These are phyloP conservation scores for Hyalella azteca DNA, from an alignment of 2,888 invertebrate species.

Conservation along the genomic window DNA sequence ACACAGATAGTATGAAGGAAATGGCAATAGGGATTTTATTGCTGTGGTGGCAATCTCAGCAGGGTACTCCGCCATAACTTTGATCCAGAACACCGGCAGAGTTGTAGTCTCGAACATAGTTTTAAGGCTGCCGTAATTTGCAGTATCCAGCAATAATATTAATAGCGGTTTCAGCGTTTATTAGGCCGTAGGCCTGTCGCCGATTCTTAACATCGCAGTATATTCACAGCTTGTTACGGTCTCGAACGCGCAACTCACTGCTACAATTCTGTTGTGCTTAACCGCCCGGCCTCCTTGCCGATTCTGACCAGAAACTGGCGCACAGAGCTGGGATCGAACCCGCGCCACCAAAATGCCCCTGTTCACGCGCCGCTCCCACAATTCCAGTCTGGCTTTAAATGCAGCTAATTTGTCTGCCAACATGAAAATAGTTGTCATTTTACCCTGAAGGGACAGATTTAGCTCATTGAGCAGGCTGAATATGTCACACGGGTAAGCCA, in stretches of 20 bases:
- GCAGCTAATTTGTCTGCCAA: slow-evolving; percentile 13
- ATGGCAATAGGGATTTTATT: slow-evolving; percentile 1
- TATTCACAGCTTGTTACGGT: no score
- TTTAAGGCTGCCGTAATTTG: slow-evolving; percentile 6
- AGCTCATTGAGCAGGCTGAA: slow-evolving; percentile 2
- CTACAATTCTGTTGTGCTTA: no score
- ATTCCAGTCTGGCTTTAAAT: slow-evolving; percentile 36
- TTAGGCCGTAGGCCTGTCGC: no score
- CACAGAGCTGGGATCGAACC: no score
- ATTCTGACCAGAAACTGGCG: no score
- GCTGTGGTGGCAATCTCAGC: slow-evolving; percentile 19
- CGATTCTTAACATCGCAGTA: no score
- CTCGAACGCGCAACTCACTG: no score
- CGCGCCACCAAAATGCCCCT: not conserved
- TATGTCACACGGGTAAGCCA: slow-evolving; percentile 17
- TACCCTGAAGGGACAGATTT: not conserved
- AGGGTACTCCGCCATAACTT: slow-evolving; percentile 3
- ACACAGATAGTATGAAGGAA: not conserved
- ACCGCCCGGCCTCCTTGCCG: no score
- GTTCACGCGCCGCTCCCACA: slow-evolving; percentile 14
- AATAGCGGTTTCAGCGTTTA: no score
- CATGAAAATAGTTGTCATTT: slow-evolving; percentile 4
- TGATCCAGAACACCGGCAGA: slow-evolving; percentile 16
- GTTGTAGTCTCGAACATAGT: slow-evolving; percentile 15
- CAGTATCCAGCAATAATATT: slow-evolving; percentile 26